Evolutionary conservation across 2,888 invertebrate species (phyloP).

Genomic region (Halictus ligatus): DNA sequence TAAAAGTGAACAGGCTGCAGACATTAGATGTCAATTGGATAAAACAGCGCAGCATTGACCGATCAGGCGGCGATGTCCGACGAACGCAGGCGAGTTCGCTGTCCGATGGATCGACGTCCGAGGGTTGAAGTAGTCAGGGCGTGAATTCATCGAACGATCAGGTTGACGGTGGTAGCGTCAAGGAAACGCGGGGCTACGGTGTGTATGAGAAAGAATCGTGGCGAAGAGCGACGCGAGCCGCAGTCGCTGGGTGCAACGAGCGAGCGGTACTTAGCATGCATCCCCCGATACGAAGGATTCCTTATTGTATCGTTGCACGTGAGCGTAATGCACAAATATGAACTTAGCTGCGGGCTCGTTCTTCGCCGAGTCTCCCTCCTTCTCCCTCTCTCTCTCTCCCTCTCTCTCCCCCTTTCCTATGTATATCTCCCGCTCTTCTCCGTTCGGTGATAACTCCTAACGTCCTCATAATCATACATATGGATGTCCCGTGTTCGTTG

Average conservation of each 20-base stretch:
- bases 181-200: conserved; percentile 26
- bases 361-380: conserved; percentile 22
- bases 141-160: conserved; percentile 57
- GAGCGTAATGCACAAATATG: conserved; percentile 84
- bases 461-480: conserved; percentile 82
- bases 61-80: neutral
- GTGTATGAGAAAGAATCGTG: conserved; percentile 52
- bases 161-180: conserved; percentile 22
- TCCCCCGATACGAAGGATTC: conserved; percentile 84
- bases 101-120: conserved; percentile 2
- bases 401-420: conserved; percentile 39
- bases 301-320: conserved; percentile 84
- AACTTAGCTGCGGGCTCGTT: conserved; percentile 79
- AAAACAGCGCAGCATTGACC: neutral
- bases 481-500: conserved; percentile 76
- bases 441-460: conserved; percentile 77
- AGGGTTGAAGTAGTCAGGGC: conserved; percentile 26
- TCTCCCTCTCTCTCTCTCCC: neutral
- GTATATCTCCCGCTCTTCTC: conserved; percentile 26
- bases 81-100: neutral
- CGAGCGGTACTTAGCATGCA: conserved; percentile 82
- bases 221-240: conserved; percentile 27
- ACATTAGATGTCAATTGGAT: neutral
- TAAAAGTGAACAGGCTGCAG: neutral
- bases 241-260: conserved; percentile 59